Evolutionary conservation across 1,140 invertebrate species (phyloP).

Genomic region (Helicoverpa zea): DNA sequence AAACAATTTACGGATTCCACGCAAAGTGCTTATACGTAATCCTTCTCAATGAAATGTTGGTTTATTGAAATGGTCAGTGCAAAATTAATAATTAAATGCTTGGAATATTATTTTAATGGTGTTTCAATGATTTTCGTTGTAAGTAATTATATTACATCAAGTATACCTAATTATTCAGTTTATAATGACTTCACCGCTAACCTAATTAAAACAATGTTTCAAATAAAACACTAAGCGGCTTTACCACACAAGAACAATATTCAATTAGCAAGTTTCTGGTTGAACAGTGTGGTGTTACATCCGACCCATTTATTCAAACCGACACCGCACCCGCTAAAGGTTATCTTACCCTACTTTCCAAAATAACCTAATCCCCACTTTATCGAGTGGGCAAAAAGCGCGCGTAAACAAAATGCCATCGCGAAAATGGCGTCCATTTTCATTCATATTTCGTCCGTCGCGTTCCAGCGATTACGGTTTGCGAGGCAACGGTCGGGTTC

Average conservation of each 20-base stretch:
- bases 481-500: constrained; percentile 57
- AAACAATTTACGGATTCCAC: constrained; percentile 24
- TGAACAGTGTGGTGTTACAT: constrained; percentile 27
- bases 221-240: neutral
- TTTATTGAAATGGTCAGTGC: constrained; percentile 8
- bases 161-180: neutral
- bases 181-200: neutral
- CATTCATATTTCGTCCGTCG: constrained; percentile 67
- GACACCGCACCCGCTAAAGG: constrained; percentile 32
- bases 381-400: constrained; percentile 64
- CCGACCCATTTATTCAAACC: constrained; percentile 41
- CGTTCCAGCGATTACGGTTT: constrained; percentile 75
- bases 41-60: constrained; percentile 2
- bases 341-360: constrained; percentile 47
- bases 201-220: neutral
- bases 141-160: neutral
- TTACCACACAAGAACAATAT: constrained; percentile 14
- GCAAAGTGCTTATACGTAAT: constrained; percentile 5
- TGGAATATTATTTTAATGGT: constrained; percentile 1
- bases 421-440: constrained; percentile 67
- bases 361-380: constrained; percentile 62
- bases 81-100: constrained; percentile 24
- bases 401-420: constrained; percentile 63
- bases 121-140: neutral
- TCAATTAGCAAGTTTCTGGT: constrained; percentile 4